Conservation (phyloP, 2,888 invertebrate species). For the Lamellibrachia columna region DNA sequence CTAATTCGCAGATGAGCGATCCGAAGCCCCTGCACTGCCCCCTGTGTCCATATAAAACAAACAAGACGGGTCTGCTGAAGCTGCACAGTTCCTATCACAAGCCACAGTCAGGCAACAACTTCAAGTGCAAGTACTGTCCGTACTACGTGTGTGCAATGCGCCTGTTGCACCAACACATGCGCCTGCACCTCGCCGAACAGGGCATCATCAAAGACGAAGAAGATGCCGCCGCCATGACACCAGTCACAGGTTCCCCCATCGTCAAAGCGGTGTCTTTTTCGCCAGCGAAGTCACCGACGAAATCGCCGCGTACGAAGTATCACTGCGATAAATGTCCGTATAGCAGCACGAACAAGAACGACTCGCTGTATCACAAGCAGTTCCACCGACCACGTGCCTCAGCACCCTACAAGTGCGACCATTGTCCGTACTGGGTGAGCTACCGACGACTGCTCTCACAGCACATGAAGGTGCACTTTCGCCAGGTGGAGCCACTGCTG, state of each 20-base stretch:
- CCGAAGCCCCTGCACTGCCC: slow-evolving; percentile 69
- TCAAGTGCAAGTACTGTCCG: slow-evolving; percentile 83
- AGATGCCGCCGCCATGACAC: not conserved
- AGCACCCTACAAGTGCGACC: slow-evolving; percentile 81
- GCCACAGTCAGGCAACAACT: slow-evolving; percentile 74
- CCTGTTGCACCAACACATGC: slow-evolving; percentile 74
- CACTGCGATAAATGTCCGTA: slow-evolving; percentile 85
- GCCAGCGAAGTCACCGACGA: not conserved
- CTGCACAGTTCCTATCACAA: slow-evolving; percentile 77
- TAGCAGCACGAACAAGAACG: slow-evolving; percentile 85
- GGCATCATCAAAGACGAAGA: not conserved
- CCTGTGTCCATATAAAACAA: slow-evolving; percentile 75
- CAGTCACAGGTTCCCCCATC: not conserved
- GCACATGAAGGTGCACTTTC: slow-evolving; percentile 78
- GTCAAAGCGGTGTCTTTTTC: not conserved
- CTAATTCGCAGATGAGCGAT: not conserved
- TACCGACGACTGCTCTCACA: slow-evolving; percentile 82
- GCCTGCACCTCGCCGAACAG: slow-evolving; percentile 68
- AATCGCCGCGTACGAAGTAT: slow-evolving; percentile 65
- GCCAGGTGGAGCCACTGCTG: not conserved
- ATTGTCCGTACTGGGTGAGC: slow-evolving; percentile 85
- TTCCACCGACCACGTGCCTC: slow-evolving; percentile 79
- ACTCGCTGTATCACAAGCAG: slow-evolving; percentile 86
- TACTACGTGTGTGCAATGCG: slow-evolving; percentile 74
- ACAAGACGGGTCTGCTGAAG: slow-evolving; percentile 55